Base-by-base conservation (phyloP, 1,140 invertebrate genomes). In the Drosophila bocqueti region DNA sequence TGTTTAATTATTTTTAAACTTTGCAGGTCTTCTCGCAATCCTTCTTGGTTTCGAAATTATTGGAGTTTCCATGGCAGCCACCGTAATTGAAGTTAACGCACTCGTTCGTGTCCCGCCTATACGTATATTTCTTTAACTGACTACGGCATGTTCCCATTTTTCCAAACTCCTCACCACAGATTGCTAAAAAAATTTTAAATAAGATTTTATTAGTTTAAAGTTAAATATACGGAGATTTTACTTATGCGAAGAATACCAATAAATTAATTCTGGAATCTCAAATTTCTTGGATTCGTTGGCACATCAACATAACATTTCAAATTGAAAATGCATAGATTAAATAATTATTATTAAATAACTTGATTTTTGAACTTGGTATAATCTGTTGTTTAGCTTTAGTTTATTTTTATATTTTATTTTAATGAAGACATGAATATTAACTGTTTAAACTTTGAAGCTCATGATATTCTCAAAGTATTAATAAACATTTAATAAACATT, bases 1-100 rank as follows among this genome's bases (percentile, higher is more conserved):
- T 29, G 15, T 29, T 26, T 26, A n/a, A 16, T 16, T 24, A 15
- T 5, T 15, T 54, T 57, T 67, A 84, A 36, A 75, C 1, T 46
- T 91, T 91, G 54, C 96, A 97, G 71, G 94, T 93, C 59, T 93
- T 82, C 62, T 94, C 79, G 81, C 97, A 97, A n/a, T 95, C 94
- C 21, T 94, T 83, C 83, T 95, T 93, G 3, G 94, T 94, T 2
- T 92, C 75, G 86, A 97, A 98, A 74, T 96, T 96, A 89, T 98
- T 98, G 31, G 93, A 93, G 85, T 97, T 98, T 21, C 96, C 97
- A 4, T 95, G 95, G 86, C 96, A 98, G 10, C 97, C 96, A 9
- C 95, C 95, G 85, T 96, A 98, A 49, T 95, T 95, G 89, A 98
- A 98, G 47, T 94, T 2, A 42, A 83, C 49, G 62, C 86, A 91